These are phyloP conservation scores for Polylopha cassiicola DNA, from an alignment of 2,888 invertebrate species.

Conservation along the genomic window DNA sequence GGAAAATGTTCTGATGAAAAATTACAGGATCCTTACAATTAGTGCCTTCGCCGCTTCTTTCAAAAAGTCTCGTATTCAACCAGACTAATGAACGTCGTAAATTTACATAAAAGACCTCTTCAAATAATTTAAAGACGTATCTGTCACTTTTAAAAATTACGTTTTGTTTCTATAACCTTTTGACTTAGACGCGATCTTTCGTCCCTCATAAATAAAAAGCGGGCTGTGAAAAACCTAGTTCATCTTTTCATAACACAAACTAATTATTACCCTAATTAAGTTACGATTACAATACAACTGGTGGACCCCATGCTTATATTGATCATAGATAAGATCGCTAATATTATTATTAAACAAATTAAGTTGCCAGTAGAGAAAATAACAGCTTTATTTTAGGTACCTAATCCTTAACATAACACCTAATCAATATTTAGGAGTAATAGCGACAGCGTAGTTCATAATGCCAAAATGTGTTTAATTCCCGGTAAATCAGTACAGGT, in stretches of 20 bases:
- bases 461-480: constrained; percentile 15
- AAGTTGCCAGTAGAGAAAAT: too few species aligned
- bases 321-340: too few species aligned
- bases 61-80: constrained; percentile 65
- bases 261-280: too few species aligned
- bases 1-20: constrained; percentile 52
- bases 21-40: constrained; percentile 63
- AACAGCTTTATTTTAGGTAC: too few species aligned
- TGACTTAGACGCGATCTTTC: constrained; percentile 6
- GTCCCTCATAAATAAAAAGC: too few species aligned
- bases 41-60: constrained; percentile 57
- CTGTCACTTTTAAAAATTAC: constrained; percentile 29
- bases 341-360: too few species aligned
- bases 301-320: too few species aligned
- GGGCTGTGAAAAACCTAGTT: too few species aligned
- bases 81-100: constrained; percentile 67
- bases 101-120: constrained; percentile 51
- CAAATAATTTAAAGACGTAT: constrained; percentile 54
- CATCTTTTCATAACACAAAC: too few species aligned
- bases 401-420: too few species aligned
- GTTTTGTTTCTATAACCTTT: constrained; percentile 18
- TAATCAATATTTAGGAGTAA: too few species aligned
- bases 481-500: constrained; percentile 26
- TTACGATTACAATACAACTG: too few species aligned
- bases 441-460: constrained; percentile 11